Percentiles rank a stretch among this genome's conserved stretches.
Evolutionary conservation across 2,113 vertebrate genomes (phyloP).

Genomic region (Channa maculata): DNA sequence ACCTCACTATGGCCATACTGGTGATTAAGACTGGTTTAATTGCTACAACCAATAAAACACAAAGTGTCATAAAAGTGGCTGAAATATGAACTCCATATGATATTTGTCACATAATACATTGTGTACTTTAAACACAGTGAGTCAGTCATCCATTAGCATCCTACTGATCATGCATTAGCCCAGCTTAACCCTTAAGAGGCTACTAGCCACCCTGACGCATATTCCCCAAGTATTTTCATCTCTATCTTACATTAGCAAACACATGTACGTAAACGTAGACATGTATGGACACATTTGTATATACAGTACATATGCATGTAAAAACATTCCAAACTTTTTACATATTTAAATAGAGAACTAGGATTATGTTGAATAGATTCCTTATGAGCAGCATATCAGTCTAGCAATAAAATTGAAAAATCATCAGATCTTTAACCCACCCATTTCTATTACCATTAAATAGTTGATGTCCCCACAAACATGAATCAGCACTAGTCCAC

Average conservation of each 20-base stretch:
- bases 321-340: too few species aligned
- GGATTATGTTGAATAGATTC: conserved; percentile 13
- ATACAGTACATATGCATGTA: not conserved
- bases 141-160: conserved; percentile 12
- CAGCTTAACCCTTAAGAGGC: conserved; percentile 31
- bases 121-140: too few species aligned
- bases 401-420: too few species aligned
- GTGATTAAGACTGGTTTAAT: too few species aligned
- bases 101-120: not conserved
- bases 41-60: not conserved
- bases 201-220: conserved; percentile 16
- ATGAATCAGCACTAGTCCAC: too few species aligned
- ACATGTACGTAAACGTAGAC: too few species aligned
- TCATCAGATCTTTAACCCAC: too few species aligned
- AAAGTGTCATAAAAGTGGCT: not conserved
- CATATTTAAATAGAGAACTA: not conserved
- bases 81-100: not conserved
- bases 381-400: conserved; percentile 10
- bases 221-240: not conserved
- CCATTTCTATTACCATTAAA: too few species aligned
- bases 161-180: conserved; percentile 23
- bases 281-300: not conserved
- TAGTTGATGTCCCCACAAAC: too few species aligned
- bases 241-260: too few species aligned
- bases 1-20: too few species aligned